These are phyloP conservation scores for Smithornis capensis DNA, from an alignment of 2,113 vertebrate species.

Conservation along the genomic window DNA sequence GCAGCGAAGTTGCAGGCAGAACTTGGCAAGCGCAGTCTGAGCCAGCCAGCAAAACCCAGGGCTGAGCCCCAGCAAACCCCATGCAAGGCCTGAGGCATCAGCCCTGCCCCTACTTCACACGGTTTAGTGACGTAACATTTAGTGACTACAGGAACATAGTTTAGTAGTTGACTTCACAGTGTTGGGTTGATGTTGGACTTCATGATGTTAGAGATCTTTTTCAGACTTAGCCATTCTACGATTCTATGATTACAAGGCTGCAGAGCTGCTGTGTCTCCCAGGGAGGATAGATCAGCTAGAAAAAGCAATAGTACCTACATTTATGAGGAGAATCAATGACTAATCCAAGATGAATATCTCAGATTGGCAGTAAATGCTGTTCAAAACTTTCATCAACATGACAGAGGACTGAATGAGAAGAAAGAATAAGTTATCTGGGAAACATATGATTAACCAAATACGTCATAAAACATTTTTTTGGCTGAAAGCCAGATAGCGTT, in stretches of 20 bases:
- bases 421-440: not conserved
- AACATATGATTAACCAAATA: not conserved
- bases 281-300: not conserved
- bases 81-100: not conserved
- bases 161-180: not conserved
- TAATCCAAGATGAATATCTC: not conserved
- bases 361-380: not conserved
- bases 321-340: not conserved
- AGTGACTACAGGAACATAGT: not conserved
- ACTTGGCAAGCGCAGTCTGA: rapidly evolving
- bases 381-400: not conserved
- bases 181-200: not conserved
- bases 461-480: rapidly evolving
- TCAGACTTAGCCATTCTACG: not conserved
- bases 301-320: not conserved
- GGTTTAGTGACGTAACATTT: not conserved
- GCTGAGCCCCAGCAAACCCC: rapidly evolving
- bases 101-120: too few relatives aligned
- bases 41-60: not conserved
- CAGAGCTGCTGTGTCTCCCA: not conserved
- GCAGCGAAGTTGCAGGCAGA: rapidly evolving
- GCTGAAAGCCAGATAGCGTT: not conserved
- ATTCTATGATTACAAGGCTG: not conserved
- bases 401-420: not conserved
- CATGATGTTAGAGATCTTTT: not conserved